Evolutionary conservation across 2,113 vertebrate genomes (phyloP).

Genomic region (Panthera tigris): DNA sequence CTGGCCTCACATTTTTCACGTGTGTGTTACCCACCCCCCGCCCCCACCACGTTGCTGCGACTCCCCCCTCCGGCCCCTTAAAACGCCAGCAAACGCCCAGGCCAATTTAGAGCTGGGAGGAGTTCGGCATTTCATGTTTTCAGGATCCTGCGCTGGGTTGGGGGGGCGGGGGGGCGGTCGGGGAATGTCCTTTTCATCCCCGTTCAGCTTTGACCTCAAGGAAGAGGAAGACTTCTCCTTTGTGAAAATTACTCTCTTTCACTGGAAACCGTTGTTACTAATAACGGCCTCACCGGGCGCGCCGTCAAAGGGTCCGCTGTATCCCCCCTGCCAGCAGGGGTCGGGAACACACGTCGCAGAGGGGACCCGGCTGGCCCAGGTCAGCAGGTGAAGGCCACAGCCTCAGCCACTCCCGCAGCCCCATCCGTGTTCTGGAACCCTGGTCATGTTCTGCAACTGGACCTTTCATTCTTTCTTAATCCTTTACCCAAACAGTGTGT

Average conservation of each 20-base stretch:
- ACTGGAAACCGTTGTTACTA: conserved; percentile 49
- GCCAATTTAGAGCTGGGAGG: conserved; percentile 21
- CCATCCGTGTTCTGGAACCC: not conserved
- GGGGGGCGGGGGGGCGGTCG: too few relatives aligned
- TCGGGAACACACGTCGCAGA: not conserved
- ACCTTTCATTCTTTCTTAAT: conserved; percentile 65
- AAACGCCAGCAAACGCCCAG: conserved; percentile 62
- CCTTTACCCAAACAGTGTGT: conserved; percentile 56
- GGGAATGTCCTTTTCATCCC: conserved; percentile 53
- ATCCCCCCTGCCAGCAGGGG: not conserved
- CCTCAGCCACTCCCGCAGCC: not conserved
- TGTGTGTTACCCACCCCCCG: not conserved
- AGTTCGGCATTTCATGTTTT: conserved; percentile 10
- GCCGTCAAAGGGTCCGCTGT: not conserved
- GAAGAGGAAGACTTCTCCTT: conserved; percentile 56
- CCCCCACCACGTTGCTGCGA: conserved; percentile 26
- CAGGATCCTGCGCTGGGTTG: not conserved
- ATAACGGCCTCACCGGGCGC: conserved; percentile 44
- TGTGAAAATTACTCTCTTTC: conserved; percentile 42
- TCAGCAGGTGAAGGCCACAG: not conserved
- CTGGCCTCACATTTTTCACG: conserved; percentile 65
- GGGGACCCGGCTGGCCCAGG: not conserved
- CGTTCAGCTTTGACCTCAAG: conserved; percentile 50
- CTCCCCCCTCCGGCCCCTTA: conserved; percentile 56
- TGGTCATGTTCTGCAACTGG: conserved; percentile 19